Evolutionary conservation across 2,888 invertebrate species (phyloP).

Genomic region (Harpagoxenus sublaevis): DNA sequence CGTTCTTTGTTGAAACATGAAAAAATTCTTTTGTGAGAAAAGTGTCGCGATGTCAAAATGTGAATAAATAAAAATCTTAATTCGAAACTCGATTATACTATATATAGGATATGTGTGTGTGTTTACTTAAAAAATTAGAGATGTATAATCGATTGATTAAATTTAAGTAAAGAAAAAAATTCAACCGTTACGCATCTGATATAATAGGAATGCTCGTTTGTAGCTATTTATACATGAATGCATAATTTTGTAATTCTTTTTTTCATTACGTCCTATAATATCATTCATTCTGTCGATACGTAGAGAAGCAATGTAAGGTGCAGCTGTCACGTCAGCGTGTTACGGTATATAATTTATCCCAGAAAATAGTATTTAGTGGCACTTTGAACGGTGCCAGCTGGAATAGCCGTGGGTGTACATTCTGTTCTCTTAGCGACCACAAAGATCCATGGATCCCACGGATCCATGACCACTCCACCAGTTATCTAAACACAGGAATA

Average conservation of each 20-base stretch:
- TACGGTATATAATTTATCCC: conserved; percentile 53
- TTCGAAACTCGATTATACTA: not conserved
- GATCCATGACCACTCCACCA: conserved; percentile 48
- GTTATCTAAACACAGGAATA: conserved; percentile 86
- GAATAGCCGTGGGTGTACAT: conserved; percentile 62
- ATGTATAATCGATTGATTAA: not conserved
- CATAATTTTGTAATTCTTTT: not conserved
- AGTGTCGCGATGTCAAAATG: not conserved
- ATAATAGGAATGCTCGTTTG: not conserved
- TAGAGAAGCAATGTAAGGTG: conserved; percentile 16
- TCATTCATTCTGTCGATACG: conserved; percentile 3
- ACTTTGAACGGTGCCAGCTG: conserved; percentile 57
- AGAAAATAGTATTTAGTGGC: conserved; percentile 56
- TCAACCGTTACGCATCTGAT: not conserved
- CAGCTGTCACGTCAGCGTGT: conserved; percentile 38
- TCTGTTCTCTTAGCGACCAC: conserved; percentile 55
- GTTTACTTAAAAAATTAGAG: not conserved
- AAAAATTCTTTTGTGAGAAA: not conserved
- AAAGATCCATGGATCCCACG: conserved; percentile 63
- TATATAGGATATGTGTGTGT: not conserved
- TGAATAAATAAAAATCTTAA: not conserved
- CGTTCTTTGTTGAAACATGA: not conserved
- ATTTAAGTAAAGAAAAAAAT: not conserved
- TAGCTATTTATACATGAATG: not conserved
- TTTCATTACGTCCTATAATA: not conserved